Evolutionary conservation across 1,140 invertebrate species (phyloP), one percentile per base, ranked within the genome.

Genomic region (Acromyrmex heyeri): DNA sequence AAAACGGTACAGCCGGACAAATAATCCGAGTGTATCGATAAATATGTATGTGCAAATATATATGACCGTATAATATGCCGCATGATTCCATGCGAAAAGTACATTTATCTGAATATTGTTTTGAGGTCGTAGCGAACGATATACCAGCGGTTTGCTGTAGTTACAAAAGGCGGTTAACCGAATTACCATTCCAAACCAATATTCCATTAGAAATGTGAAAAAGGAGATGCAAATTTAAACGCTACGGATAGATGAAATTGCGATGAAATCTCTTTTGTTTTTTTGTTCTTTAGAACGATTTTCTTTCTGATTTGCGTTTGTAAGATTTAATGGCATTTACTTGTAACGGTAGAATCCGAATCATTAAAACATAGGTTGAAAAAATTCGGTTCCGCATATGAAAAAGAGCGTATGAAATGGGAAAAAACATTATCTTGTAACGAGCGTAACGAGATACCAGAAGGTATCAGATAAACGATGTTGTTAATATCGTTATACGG

Each of bases 61-160:
- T 86, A 76, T 86, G 83, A 30, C 55, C 34, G 72, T 69, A 69
- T 69, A 69, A 69, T 50, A 69, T 48, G 53, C 18, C 2, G 55
- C 79, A 86, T 75, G 87, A 88, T 86, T 86, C 48, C 76, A 30
- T 67, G 65, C 53, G 57, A 82, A 77, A 61, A 67, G 87, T 78
- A 85, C 79, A 85, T 86, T 89, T 88, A 81, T 55, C 85, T 55
- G 75, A 64, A 89, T 85, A 69, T 86, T 86, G 88, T 88, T 88
- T 64, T 87, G 50, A 61, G 69, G 79, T 73, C 67, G 55, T 21
- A 34, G 38, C 57, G 72, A 88, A 88, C 72, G 72, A 59, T 50
- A 59, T 50, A 65, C 12, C 55, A 64, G 50, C 21, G 81, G 73
- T 78, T 85, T 34, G 48, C 55, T 34, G 34, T 73, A 67, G 30